Base-by-base conservation (phyloP, 2,797 vertebrate genomes). In the Graptemys geographica region DNA sequence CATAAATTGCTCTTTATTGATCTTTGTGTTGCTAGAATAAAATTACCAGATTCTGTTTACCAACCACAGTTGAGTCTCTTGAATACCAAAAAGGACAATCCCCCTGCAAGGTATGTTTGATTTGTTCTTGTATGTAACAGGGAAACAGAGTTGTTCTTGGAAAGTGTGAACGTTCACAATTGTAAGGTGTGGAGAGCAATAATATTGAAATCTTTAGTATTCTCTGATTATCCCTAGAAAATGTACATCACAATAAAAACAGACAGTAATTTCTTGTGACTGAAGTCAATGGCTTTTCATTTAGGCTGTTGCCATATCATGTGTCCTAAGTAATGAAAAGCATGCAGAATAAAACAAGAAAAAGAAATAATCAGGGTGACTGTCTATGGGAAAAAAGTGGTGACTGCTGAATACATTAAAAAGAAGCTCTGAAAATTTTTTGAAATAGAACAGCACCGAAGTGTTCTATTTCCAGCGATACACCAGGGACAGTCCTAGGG, bases 171-270 rank as follows among this genome's bases (percentile, higher is more conserved):
- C 18, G 76, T 83, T 59, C 93, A 76, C 78, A 90, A 91, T 88
- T 11, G 57, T 94, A 84, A 84, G 0, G 0, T n/a, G 62, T 4
- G 3, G 37, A 23, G 65, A 87, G 84, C 91, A 93, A 91, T 78
- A 90, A 96, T 92, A 11, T 8, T 79, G 82, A 78, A n/a, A 62
- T 51, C 88, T 94, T 94, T 95, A 91, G 85, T 90, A 31, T 81
- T 79, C 85, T 93, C 49, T 80, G 88, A 74, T 53, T 37, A 90
- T 72, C 78, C 74, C 1, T 2, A 47, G 86, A 89, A 84, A 85
- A 87, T 13, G 56, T n/a, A 53, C 37, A 79, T 72, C 49, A 28
- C 74, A 82, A 81, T 0, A 7, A 89, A 65, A 2, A 1, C 49
- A 83, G 59, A 86, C 86, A 52, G 81, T 0, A 0, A 72, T 19